Evolutionary conservation across 2,888 invertebrate species (phyloP).

Genomic region (Steinernema scapterisci): DNA sequence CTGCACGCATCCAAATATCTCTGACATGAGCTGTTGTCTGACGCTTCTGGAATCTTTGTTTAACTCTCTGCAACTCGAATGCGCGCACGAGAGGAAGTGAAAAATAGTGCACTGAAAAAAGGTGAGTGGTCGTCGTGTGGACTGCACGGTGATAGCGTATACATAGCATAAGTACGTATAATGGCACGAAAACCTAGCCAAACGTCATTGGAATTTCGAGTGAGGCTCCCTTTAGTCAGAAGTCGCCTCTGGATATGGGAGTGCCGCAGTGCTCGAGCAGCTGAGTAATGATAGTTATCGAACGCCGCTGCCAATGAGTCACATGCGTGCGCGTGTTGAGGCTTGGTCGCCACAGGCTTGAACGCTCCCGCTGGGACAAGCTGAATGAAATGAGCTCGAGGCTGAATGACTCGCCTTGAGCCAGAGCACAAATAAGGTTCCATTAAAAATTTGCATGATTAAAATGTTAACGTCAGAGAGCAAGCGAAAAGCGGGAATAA

Average conservation of each 20-base stretch:
- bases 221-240: neutral
- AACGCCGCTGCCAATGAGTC: constrained; percentile 15
- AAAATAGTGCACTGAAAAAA: neutral
- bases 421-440: neutral
- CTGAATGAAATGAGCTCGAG: too few relatives aligned
- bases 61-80: neutral
- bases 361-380: too few relatives aligned
- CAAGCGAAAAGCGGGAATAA: too few relatives aligned
- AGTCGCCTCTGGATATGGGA: constrained; percentile 18
- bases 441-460: too few relatives aligned
- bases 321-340: constrained; percentile 1
- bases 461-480: too few relatives aligned
- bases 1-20: constrained; percentile 25
- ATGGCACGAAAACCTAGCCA: neutral
- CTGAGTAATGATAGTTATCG: constrained; percentile 26
- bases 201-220: neutral
- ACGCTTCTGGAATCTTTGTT: neutral
- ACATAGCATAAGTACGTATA: too few relatives aligned
- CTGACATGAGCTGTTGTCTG: neutral
- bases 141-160: too few relatives aligned
- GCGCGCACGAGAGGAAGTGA: neutral
- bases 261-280: neutral
- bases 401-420: neutral
- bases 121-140: too few relatives aligned
- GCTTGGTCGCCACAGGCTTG: neutral